A percentile compares a stretch with the other conserved stretches of the same genome.
These are phyloP conservation scores for Crossocerus cetratus DNA, from an alignment of 2,888 invertebrate genomes.

Conservation along the genomic window DNA sequence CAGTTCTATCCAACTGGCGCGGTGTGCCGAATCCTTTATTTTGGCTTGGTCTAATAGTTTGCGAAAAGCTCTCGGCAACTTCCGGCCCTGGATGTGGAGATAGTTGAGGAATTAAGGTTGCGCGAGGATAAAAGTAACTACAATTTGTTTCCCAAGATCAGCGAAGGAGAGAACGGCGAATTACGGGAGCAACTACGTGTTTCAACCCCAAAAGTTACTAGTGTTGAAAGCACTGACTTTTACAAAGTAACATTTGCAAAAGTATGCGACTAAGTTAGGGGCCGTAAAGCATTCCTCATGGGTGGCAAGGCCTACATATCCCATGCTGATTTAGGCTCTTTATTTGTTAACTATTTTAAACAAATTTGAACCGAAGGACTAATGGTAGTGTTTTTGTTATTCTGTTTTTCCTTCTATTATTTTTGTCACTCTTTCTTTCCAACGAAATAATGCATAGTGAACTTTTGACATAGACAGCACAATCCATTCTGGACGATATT, in stretches of 20 bases:
- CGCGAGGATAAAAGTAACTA: not conserved
- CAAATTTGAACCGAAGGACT: constrained; percentile 84
- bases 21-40: constrained; percentile 30
- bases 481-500: constrained; percentile 84
- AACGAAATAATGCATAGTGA: constrained; percentile 5
- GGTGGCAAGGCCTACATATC: constrained; percentile 93
- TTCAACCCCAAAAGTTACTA: constrained; percentile 79
- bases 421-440: constrained; percentile 29
- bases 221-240: constrained; percentile 83
- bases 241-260: constrained; percentile 92
- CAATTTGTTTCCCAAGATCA: too few relatives aligned
- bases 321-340: constrained; percentile 88
- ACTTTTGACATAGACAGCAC: constrained; percentile 79
- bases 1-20: constrained; percentile 2
- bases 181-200: constrained; percentile 75
- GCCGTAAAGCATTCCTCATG: constrained; percentile 87
- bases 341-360: constrained; percentile 88
- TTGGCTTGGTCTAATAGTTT: constrained; percentile 29
- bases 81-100: constrained; percentile 22
- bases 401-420: constrained; percentile 18
- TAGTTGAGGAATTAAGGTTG: not conserved
- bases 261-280: constrained; percentile 90
- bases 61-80: constrained; percentile 35
- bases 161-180: constrained; percentile 81
- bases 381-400: constrained; percentile 79